These are phyloP conservation scores for Amazona guildingii DNA, from an alignment of 2,113 vertebrate species.

Conservation along the genomic window DNA sequence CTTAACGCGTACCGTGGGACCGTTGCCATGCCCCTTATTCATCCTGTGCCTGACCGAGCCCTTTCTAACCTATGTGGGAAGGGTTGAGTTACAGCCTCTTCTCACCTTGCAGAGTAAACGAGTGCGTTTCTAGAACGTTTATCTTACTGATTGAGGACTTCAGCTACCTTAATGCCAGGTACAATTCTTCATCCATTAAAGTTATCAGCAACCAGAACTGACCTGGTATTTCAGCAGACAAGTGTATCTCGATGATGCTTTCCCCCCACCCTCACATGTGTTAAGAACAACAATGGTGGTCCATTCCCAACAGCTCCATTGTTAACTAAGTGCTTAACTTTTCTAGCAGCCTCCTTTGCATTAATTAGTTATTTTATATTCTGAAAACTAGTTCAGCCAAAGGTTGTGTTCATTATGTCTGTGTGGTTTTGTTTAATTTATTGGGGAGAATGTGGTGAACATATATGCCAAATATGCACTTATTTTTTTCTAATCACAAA, in stretches of 20 bases:
- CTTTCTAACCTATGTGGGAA: accelerated
- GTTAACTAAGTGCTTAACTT: conserved; percentile 8
- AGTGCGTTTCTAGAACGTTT: not conserved
- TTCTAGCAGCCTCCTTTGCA: not conserved
- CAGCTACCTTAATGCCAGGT: not conserved
- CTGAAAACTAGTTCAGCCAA: conserved; percentile 53
- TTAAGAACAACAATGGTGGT: not conserved
- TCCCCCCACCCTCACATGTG: accelerated
- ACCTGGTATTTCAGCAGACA: not conserved
- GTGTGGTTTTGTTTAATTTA: conserved; percentile 41
- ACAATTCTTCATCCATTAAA: not conserved
- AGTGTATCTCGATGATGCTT: not conserved
- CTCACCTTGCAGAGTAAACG: not conserved
- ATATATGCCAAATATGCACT: conserved; percentile 36
- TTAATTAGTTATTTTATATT: conserved; percentile 42
- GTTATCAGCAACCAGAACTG: not conserved
- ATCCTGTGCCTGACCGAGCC: not conserved
- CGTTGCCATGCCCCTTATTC: not conserved
- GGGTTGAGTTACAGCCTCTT: not conserved
- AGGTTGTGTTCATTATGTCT: not conserved
- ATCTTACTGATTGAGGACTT: not conserved
- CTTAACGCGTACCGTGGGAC: accelerated
- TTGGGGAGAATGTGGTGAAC: conserved; percentile 38
- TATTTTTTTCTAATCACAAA: conserved; percentile 48
- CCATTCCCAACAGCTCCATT: not conserved